Evolutionary conservation across 1,140 invertebrate species (phyloP), one percentile per base, ranked within the genome.

Genomic region (Drosophila guanche): DNA sequence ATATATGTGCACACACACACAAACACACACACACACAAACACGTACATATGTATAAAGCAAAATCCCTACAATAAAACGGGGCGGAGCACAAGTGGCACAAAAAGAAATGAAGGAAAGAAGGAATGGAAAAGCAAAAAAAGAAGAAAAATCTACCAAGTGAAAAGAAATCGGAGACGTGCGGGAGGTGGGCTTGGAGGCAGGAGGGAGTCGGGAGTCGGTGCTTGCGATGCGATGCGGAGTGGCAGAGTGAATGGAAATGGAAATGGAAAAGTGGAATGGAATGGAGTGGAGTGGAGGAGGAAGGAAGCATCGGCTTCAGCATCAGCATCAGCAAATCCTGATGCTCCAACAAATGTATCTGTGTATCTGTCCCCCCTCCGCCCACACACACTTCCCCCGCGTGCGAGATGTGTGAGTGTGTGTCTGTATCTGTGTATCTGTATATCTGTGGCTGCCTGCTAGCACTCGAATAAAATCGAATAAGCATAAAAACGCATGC

Each of bases 401-500:
- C 41, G 6, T 65, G 22, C 22, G 29, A 7, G 43, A 22, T 45
- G 16, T 29, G 23, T 62, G 41, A 25, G 14, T 46, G 14, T 54
- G 25, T n/a, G 22, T 74, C 55, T 57, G 52, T 80, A 57, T 71
- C 57, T 53, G 43, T 70, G 59, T 80, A 55, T 48, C 47, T 66
- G 50, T 53, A 25, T 52, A 33, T 67, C 52, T 40, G 56, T 54
- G 10, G 48, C 16, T 54, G 41, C 41, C 6, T 58, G 54, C 50
- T 33, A 84, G 79, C 75, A 84, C 80, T 84, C 76, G 76, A 84
- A 86, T 86, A 81, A 86, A 86, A 86, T 86, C 81, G 81, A 86
- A 86, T 86, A 86, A 88, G 81, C 83, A 88, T 86, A 86, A 86
- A 86, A 86, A 86, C 83, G 83, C 81, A 86, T 75, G 81, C 55